Evolutionary conservation across 2,113 vertebrate genomes (phyloP).

Genomic region (Lontra canadensis): DNA sequence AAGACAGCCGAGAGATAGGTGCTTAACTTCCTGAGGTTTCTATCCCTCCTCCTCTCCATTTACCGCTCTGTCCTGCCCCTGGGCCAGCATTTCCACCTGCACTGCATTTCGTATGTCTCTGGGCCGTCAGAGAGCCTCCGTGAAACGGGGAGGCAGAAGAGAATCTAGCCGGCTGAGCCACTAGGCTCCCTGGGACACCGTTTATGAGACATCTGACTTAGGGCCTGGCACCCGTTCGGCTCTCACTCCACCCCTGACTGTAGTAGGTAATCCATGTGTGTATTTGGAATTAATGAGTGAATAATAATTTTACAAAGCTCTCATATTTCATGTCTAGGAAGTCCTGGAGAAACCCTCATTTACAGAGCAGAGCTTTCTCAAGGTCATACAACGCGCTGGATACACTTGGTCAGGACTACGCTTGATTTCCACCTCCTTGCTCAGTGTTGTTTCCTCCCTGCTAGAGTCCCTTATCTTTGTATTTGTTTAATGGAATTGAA

Average conservation of each 20-base stretch:
- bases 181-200: fast-evolving
- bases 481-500: not conserved
- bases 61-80: not conserved
- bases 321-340: not conserved
- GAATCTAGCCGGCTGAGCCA: fast-evolving
- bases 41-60: fast-evolving
- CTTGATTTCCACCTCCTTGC: not conserved
- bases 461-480: not conserved
- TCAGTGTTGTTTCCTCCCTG: not conserved
- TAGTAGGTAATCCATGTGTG: not conserved
- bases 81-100: not conserved
- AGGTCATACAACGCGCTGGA: no score
- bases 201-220: not conserved
- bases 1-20: not conserved
- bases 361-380: not conserved
- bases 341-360: not conserved
- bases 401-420: not conserved
- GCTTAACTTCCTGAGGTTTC: not conserved
- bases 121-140: not conserved
- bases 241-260: not conserved
- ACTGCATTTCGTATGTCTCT: not conserved
- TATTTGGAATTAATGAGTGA: not conserved
- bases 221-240: no score
- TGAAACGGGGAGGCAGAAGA: no score
- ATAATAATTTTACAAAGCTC: not conserved